Conservation (phyloP, 2,797 vertebrate genomes). For the Gallirallus australis region DNA sequence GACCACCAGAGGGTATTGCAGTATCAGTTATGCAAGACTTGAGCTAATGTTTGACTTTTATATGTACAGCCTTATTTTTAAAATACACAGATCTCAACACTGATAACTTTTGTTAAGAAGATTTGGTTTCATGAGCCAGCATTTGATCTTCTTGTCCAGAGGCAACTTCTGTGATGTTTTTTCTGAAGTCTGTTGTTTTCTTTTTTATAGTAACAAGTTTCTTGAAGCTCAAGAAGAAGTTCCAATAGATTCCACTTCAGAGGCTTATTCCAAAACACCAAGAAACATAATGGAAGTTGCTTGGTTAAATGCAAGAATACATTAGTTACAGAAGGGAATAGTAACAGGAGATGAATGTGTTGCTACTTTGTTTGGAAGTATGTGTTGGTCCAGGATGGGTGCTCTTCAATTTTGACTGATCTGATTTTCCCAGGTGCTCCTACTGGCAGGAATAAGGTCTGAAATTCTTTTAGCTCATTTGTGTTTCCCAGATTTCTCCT, state of each 20-base stretch:
- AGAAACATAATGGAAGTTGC: background rate
- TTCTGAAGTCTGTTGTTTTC: background rate
- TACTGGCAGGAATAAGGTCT: background rate
- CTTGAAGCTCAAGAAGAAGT: background rate
- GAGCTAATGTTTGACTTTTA: background rate
- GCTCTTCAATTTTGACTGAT: background rate
- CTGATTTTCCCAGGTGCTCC: background rate
- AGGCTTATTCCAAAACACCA: background rate
- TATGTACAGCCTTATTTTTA: background rate
- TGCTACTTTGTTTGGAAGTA: background rate
- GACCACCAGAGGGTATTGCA: slow-evolving; percentile 68
- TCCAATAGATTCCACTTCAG: background rate
- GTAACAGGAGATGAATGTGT: background rate
- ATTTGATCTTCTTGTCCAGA: background rate
- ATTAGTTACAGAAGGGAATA: background rate
- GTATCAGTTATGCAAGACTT: slow-evolving; percentile 20
- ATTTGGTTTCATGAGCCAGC: background rate
- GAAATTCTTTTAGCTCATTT: background rate
- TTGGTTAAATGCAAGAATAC: background rate
- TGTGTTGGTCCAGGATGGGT: background rate
- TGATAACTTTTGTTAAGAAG: background rate
- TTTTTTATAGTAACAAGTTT: background rate
- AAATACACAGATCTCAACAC: background rate
- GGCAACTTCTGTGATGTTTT: background rate
- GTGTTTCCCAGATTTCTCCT: background rate